Percentiles rank a stretch among this genome's conserved stretches.
Conservation (phyloP, 2,797 vertebrate genomes). For the Molossus molossus region DNA sequence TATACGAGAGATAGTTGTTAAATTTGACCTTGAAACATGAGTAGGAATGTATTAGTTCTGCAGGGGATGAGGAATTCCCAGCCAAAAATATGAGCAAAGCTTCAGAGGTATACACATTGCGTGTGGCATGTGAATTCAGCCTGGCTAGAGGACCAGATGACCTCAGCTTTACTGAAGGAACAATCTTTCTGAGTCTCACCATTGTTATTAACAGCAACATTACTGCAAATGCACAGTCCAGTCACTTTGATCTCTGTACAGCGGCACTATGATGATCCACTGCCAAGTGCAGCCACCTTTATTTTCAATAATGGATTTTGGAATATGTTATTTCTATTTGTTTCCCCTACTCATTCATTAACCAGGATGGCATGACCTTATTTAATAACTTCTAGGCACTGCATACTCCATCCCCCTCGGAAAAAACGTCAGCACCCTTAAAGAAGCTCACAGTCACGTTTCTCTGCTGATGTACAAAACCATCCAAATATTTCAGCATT, state of each 20-base stretch:
- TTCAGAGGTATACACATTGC: neutral
- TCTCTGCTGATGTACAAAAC: neutral
- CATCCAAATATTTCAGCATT: neutral
- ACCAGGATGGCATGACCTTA: neutral
- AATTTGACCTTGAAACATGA: conserved; percentile 57
- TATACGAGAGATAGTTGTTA: neutral
- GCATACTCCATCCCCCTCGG: neutral
- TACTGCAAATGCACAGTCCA: neutral
- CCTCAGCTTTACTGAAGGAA: conserved; percentile 43
- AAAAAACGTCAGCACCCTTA: neutral
- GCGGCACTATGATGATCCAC: neutral
- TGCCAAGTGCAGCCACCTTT: neutral
- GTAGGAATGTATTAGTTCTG: neutral
- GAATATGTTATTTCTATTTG: neutral
- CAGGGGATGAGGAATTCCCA: neutral
- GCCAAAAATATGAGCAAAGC: neutral
- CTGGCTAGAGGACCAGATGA: neutral
- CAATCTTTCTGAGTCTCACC: neutral
- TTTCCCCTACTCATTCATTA: neutral
- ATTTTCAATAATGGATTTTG: conserved; percentile 16
- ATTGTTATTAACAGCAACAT: neutral
- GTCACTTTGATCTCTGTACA: neutral
- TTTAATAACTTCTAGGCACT: neutral
- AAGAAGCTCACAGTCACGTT: neutral
- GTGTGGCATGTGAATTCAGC: neutral